Percentiles rank a stretch among this genome's conserved stretches.
phyloP scores from a whole-genome alignment of 1,140 invertebrate species.

The Sinella curviseta region DNA sequence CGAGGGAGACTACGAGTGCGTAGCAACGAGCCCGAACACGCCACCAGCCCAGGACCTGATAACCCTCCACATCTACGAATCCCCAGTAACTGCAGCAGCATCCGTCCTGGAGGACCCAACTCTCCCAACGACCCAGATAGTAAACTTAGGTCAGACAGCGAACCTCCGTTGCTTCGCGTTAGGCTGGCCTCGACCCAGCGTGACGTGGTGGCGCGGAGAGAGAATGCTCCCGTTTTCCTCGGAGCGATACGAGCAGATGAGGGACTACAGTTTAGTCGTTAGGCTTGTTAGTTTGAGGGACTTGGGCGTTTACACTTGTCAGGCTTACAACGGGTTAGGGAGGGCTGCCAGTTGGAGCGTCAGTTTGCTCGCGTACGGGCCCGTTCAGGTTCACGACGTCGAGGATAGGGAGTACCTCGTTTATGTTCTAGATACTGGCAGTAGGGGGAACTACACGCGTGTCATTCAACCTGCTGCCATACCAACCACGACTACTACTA shows the following conservation, averaged over 20 bases:
- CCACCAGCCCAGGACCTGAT: background rate
- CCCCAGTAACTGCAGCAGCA: conserved; percentile 54
- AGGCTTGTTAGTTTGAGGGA: conserved; percentile 67
- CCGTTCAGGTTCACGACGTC: conserved; percentile 57
- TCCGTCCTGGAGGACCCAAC: conserved; percentile 63
- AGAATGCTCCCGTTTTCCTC: conserved; percentile 70
- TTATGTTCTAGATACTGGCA: conserved; percentile 33
- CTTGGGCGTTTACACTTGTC: conserved; percentile 77
- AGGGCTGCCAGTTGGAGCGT: conserved; percentile 73
- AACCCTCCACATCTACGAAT: conserved; percentile 52
- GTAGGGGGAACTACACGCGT: background rate
- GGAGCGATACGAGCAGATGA: conserved; percentile 69
- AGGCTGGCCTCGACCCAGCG: conserved; percentile 75
- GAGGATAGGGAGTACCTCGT: conserved; percentile 51
- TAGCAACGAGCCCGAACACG: background rate
- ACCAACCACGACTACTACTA: conserved; percentile 46
- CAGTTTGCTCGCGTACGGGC: conserved; percentile 68
- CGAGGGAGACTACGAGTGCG: background rate
- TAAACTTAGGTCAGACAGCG: conserved; percentile 69
- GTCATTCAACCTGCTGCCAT: conserved; percentile 38
- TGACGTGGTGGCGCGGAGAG: conserved; percentile 84
- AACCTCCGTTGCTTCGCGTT: conserved; percentile 76
- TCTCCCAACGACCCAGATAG: conserved; percentile 59
- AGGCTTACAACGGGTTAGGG: conserved; percentile 80
- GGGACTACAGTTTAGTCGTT: conserved; percentile 73